phyloP scores from a whole-genome alignment of 2,888 invertebrate species.

The Synanthedon andrenaeformis region DNA sequence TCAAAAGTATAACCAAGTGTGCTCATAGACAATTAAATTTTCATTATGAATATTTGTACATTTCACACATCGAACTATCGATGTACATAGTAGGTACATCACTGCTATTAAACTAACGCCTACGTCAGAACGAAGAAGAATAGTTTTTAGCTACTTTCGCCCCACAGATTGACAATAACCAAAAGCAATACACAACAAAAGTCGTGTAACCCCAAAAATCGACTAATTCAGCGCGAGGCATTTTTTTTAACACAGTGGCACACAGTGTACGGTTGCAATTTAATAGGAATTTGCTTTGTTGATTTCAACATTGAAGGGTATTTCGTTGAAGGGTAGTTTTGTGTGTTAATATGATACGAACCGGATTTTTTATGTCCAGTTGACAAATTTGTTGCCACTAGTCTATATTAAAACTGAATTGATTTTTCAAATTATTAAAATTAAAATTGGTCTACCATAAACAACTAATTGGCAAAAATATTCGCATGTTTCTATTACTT shows the following conservation, averaged over 20 bases:
- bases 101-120: constrained; percentile 17
- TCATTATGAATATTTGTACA: no score
- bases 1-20: no score
- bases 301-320: constrained; percentile 21
- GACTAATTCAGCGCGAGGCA: constrained; percentile 34
- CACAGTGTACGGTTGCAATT: constrained; percentile 51
- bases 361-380: no score
- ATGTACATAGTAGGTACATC: constrained; percentile 14
- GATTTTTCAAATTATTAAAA: no score
- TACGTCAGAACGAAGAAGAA: constrained; percentile 24
- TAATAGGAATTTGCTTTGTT: constrained; percentile 43
- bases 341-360: constrained; percentile 24
- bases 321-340: constrained; percentile 29
- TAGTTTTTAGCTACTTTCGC: constrained; percentile 38
- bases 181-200: constrained; percentile 46
- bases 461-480: no score
- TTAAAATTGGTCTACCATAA: no score
- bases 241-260: constrained; percentile 24
- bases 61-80: background rate
- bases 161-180: constrained; percentile 31
- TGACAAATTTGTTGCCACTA: no score
- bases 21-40: no score
- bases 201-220: constrained; percentile 41
- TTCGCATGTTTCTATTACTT: no score
- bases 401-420: no score